Evolutionary conservation across 1,140 invertebrate genomes (phyloP).

Genomic region (Chionoecetes opilio): DNA sequence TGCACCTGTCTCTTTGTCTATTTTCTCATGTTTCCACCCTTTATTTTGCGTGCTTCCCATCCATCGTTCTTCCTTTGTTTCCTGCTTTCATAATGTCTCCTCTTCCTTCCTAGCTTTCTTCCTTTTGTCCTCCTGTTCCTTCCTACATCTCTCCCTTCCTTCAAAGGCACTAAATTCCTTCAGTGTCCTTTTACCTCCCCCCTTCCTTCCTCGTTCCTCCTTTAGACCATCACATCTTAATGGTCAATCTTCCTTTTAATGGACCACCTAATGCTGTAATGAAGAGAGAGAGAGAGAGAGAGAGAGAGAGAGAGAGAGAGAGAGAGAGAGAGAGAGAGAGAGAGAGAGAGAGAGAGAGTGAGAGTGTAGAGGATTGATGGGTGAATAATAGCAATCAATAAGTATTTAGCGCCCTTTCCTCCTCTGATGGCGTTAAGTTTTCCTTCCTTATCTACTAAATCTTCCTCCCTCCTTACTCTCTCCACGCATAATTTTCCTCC

Average conservation of each 20-base stretch:
- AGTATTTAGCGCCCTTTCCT: background rate
- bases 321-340: too few species aligned
- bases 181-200: background rate
- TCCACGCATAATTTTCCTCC: conserved; percentile 29
- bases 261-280: background rate
- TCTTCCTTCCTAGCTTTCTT: background rate
- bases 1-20: too few species aligned
- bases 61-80: background rate
- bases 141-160: background rate
- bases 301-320: too few species aligned
- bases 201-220: background rate
- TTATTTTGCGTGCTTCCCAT: background rate
- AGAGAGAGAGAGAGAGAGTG: too few species aligned
- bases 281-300: conserved; percentile 12
- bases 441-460: background rate
- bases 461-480: background rate
- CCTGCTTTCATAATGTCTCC: background rate
- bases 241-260: background rate
- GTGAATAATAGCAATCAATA: background rate
- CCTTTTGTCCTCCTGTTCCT: background rate
- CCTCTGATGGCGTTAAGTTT: too few species aligned
- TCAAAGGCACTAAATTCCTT: background rate
- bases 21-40: background rate
- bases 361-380: too few species aligned
- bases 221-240: background rate